These are phyloP conservation scores for Polydrusus cervinus DNA, from an alignment of 2,888 invertebrate species.

Conservation along the genomic window DNA sequence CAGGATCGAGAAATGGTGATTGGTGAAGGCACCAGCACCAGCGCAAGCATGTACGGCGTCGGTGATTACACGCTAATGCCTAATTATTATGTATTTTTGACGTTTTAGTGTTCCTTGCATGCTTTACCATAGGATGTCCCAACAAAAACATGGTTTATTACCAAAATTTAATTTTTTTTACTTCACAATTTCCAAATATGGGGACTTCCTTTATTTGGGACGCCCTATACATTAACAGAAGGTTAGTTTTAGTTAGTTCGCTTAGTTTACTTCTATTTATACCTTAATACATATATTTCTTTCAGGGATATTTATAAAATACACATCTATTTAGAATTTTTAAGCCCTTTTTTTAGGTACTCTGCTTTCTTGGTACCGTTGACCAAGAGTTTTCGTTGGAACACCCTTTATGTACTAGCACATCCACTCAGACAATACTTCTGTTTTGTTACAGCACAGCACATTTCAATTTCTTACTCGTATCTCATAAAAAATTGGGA, in stretches of 20 bases:
- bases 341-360: constrained; percentile 30
- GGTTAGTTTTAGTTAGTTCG: constrained; percentile 33
- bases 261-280: background rate
- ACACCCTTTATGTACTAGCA: constrained; percentile 52
- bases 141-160: constrained; percentile 42
- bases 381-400: constrained; percentile 48
- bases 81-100: constrained; percentile 24
- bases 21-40: constrained; percentile 71
- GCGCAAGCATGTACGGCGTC: constrained; percentile 68
- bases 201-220: constrained; percentile 22
- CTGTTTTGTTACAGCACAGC: constrained; percentile 31
- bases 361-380: constrained; percentile 29
- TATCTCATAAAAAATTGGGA: too few relatives aligned
- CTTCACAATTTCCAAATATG: background rate
- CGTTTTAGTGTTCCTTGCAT: constrained; percentile 44
- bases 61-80: constrained; percentile 57
- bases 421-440: constrained; percentile 46
- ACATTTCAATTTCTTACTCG: constrained; percentile 45
- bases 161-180: constrained; percentile 12
- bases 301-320: constrained; percentile 10
- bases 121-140: constrained; percentile 48
- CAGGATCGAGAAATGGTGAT: constrained; percentile 65
- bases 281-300: constrained; percentile 5
- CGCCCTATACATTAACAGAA: constrained; percentile 11
- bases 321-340: background rate